Conservation (phyloP, 2,797 vertebrate genomes). For the Rhinella marina region DNA sequence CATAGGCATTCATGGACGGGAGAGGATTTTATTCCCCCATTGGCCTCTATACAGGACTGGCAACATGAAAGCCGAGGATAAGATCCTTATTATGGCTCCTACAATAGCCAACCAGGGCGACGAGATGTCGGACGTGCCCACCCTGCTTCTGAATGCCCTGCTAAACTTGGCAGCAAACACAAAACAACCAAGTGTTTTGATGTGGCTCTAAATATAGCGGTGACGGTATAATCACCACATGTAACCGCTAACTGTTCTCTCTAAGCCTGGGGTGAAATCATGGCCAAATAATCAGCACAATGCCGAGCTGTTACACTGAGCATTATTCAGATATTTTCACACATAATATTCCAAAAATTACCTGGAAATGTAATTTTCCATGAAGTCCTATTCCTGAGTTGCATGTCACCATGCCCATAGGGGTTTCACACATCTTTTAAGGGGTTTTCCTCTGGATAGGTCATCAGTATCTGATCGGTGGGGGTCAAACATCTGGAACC, state of each 20-base stretch:
- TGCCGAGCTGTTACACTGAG: neutral
- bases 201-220: constrained; percentile 40
- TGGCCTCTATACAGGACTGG: neutral
- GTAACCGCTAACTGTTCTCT: neutral
- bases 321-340: too few relatives aligned
- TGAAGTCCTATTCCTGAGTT: too few relatives aligned
- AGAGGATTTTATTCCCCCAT: constrained; percentile 23
- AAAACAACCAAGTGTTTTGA: constrained; percentile 61
- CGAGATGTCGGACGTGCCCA: constrained; percentile 25
- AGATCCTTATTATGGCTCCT: constrained; percentile 10
- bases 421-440: too few relatives aligned
- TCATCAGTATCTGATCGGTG: too few relatives aligned
- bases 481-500: too few relatives aligned
- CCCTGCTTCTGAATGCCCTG: constrained; percentile 22
- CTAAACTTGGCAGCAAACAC: constrained; percentile 46
- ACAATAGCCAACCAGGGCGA: constrained; percentile 21
- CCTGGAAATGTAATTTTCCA: too few relatives aligned
- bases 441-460: too few relatives aligned
- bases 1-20: neutral
- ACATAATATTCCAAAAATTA: too few relatives aligned
- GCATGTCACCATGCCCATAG: too few relatives aligned
- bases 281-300: neutral
- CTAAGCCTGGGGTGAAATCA: constrained; percentile 14
- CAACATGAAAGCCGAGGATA: constrained; percentile 1
- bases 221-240: constrained; percentile 20